Evolutionary conservation across 2,113 vertebrate species (phyloP).

Genomic region (Carettochelys insculpta): DNA sequence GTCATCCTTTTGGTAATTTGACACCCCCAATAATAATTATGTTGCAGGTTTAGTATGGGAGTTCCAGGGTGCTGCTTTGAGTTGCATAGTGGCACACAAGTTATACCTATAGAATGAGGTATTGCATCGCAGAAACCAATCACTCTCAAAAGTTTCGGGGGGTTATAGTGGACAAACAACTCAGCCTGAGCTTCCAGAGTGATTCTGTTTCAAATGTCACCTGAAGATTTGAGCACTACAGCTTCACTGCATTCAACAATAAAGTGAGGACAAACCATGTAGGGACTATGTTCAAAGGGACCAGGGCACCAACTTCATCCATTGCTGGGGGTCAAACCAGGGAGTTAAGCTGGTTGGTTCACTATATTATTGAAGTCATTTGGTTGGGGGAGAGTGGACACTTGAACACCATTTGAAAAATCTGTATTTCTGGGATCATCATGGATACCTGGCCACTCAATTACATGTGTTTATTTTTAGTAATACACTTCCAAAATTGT

Average conservation of each 20-base stretch:
- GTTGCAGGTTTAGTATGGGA: no score
- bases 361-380: not conserved
- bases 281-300: not conserved
- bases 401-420: not conserved
- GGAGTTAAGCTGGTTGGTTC: not conserved
- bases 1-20: no score
- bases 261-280: not conserved
- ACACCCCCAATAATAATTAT: no score
- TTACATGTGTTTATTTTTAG: not conserved
- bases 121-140: not conserved
- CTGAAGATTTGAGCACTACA: not conserved
- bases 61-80: no score
- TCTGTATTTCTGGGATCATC: no score
- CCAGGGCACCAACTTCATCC: constrained; percentile 1
- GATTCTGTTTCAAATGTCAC: not conserved
- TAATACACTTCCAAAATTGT: not conserved
- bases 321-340: not conserved
- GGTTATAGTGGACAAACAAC: not conserved
- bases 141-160: not conserved
- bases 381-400: not conserved
- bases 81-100: no score
- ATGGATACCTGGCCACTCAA: not conserved
- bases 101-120: not conserved
- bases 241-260: not conserved
- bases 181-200: not conserved